Percentiles rank a stretch among this genome's conserved stretches.
Conservation (phyloP, 2,113 vertebrate species). For the Poecile atricapillus region DNA sequence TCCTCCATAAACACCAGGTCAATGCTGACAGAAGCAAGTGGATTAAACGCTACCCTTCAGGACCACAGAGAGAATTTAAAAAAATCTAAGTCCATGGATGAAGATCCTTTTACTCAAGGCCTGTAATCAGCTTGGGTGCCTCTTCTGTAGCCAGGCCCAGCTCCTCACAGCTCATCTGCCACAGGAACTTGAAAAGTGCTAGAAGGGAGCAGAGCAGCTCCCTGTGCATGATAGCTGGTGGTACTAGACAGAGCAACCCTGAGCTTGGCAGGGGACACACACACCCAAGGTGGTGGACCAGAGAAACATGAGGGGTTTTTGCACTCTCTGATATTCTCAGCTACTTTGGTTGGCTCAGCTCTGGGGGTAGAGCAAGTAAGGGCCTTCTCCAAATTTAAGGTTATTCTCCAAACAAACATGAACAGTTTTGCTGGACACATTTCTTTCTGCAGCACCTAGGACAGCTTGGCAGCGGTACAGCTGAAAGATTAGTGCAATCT, state of each 20-base stretch:
- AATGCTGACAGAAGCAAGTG: background rate
- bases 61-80: background rate
- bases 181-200: background rate
- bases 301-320: fast-evolving
- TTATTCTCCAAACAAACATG: background rate
- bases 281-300: background rate
- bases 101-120: background rate
- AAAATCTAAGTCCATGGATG: background rate
- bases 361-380: background rate
- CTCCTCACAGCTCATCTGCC: background rate
- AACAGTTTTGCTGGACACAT: background rate
- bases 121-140: background rate
- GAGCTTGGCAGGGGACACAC: too few species aligned
- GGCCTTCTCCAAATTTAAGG: background rate
- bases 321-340: background rate
- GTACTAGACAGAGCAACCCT: background rate
- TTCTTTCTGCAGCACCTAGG: background rate
- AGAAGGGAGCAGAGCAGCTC: background rate
- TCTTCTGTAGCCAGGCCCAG: background rate
- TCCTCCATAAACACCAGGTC: background rate
- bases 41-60: background rate
- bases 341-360: background rate
- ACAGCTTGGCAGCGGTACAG: background rate
- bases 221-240: background rate
- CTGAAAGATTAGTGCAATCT: constrained; percentile 8